phyloP scores from a whole-genome alignment of 2,113 vertebrate genomes.

The Ivindomyrus marchei region DNA sequence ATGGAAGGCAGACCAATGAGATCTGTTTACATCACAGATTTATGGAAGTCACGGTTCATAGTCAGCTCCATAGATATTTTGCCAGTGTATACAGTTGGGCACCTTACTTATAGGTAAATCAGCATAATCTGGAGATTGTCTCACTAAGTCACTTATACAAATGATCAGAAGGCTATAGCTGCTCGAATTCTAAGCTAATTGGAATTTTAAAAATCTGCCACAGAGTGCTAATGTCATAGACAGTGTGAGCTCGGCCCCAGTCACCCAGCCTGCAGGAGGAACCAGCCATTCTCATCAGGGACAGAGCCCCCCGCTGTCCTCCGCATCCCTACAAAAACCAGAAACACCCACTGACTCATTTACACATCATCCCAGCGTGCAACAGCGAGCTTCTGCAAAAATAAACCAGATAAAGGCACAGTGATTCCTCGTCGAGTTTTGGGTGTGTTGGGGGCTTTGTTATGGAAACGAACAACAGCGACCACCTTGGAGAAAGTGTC shows the following conservation, averaged over 20 bases:
- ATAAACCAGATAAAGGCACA: neutral
- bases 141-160: neutral
- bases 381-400: neutral
- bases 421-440: neutral
- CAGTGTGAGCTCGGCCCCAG: neutral
- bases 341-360: constrained; percentile 9
- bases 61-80: neutral
- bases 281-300: neutral
- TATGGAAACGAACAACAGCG: neutral
- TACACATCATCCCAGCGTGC: neutral
- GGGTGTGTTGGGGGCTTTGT: neutral
- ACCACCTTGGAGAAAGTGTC: neutral
- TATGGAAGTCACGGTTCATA: neutral
- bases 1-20: neutral
- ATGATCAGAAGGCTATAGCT: neutral
- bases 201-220: neutral
- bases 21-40: neutral
- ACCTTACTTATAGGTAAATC: neutral
- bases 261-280: neutral
- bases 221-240: neutral
- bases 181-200: neutral
- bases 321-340: neutral
- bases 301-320: neutral
- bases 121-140: neutral
- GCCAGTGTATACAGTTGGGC: neutral